These are phyloP conservation scores for Dolichotis patagonum DNA, from an alignment of 2,113 vertebrate species.

Conservation along the genomic window DNA sequence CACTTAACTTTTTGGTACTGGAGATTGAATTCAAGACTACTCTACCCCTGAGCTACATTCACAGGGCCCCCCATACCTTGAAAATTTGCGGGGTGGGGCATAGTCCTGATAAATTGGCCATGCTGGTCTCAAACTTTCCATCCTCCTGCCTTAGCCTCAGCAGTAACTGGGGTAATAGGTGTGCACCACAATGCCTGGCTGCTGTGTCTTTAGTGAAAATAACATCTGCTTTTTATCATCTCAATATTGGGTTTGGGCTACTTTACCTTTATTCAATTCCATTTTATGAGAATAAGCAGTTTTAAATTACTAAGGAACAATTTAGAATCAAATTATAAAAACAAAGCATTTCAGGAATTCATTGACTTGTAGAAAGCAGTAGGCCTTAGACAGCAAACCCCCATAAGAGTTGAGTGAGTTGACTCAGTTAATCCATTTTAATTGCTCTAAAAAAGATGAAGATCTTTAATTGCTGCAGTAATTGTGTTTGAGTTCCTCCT, in stretches of 20 bases:
- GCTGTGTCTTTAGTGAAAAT: slow-evolving; percentile 19
- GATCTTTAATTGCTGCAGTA: slow-evolving; percentile 64
- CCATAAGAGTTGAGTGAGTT: slow-evolving; percentile 45
- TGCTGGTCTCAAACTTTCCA: neutral
- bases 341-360: slow-evolving; percentile 21
- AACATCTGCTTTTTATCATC: slow-evolving; percentile 12
- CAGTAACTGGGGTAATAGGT: neutral
- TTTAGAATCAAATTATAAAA: slow-evolving; percentile 64
- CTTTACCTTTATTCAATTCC: slow-evolving; percentile 42
- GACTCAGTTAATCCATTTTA: slow-evolving; percentile 62
- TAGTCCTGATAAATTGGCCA: neutral
- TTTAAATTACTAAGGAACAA: slow-evolving; percentile 47
- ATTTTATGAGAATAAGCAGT: slow-evolving; percentile 55
- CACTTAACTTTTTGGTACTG: neutral
- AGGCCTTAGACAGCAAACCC: neutral
- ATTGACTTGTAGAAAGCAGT: slow-evolving; percentile 1
- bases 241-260: slow-evolving; percentile 24
- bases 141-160: neutral
- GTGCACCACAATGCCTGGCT: neutral
- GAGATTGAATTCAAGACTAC: neutral
- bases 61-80: neutral
- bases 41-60: neutral
- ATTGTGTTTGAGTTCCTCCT: slow-evolving; percentile 52
- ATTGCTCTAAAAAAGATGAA: slow-evolving; percentile 63
- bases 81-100: neutral